Base-by-base conservation (phyloP, 1,140 invertebrate species). In the Scylla paramamosain region DNA sequence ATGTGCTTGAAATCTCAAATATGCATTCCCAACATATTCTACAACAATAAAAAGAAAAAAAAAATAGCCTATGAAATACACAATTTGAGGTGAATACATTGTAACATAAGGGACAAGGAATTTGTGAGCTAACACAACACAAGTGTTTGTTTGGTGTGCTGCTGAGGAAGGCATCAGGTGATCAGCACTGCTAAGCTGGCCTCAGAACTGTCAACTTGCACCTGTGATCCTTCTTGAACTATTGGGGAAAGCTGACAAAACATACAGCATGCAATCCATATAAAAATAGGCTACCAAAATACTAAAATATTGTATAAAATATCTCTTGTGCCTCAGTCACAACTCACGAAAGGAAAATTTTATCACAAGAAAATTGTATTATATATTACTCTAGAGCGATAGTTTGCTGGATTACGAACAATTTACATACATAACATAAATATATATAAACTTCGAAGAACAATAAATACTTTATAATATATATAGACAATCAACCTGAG, bases 271-370 rank as follows among this genome's bases (percentile, higher is more conserved):
- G 28, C 83, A 93, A 87, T 93, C 0, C 8, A 87, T 93, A 93
- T 87, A 93, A 93, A 86, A 93, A 93, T 83, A 83, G 91, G 48
- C 52, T 28, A 45, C 48, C 48, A 93, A 93, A 93, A 86, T 93
- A 86, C 39, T 93, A 93, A 92, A 93, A 84, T 52, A 93, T 52
- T 52, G 45, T 93, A 77, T 82, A 93, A 87, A 77, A 28, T 16
- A 31, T 93, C 77, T 93, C 28, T 93, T 93, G 92, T 93, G 92
- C 92, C n/a, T 82, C 45, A 84, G 82, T 93, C 92, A 93, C 59
- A 84, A 87, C 67, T 93, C 46, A 45, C n/a, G n/a, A 93, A 93
- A 45, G 29, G 86, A 93, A 52, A 25, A 48, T 46, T n/a, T 39
- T 91, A 77, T 91, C 90, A 93, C 77, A 93, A 91, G 4, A 91